These are phyloP conservation scores for Ischnus inquisitorius DNA, from an alignment of 2,888 invertebrate genomes.

Conservation along the genomic window DNA sequence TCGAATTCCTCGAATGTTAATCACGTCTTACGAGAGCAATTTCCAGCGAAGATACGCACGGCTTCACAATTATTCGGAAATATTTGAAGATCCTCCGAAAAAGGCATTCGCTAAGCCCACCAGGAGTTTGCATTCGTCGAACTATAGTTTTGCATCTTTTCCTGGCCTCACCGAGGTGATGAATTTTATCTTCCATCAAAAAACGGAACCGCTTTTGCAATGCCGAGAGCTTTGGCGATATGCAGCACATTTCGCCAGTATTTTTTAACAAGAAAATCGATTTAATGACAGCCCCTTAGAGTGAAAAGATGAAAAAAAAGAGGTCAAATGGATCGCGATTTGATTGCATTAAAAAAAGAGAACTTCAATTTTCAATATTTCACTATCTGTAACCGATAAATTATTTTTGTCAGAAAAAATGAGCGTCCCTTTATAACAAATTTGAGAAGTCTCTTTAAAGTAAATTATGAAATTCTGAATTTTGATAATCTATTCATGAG, in stretches of 20 bases:
- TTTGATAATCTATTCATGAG: too few species aligned
- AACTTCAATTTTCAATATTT: too few species aligned
- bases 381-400: too few species aligned
- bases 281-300: too few species aligned
- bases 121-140: background rate
- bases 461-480: too few species aligned
- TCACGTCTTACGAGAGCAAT: constrained; percentile 37
- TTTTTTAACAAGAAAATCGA: too few species aligned
- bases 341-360: too few species aligned
- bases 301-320: too few species aligned
- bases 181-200: background rate
- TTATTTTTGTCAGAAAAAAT: too few species aligned
- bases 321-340: too few species aligned
- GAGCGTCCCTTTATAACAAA: too few species aligned
- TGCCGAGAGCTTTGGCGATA: background rate
- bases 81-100: constrained; percentile 25
- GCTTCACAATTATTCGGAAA: constrained; percentile 53
- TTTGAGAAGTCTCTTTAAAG: too few species aligned
- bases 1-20: constrained; percentile 13
- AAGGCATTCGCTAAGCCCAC: background rate
- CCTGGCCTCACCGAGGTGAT: constrained; percentile 51
- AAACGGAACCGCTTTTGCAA: background rate
- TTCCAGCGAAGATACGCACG: constrained; percentile 47
- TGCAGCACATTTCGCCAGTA: background rate
- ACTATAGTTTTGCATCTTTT: constrained; percentile 43